Evolutionary conservation across 2,113 vertebrate genomes (phyloP), one percentile per base, ranked within the genome.

Genomic region (Sakesphorus luctuosus): DNA sequence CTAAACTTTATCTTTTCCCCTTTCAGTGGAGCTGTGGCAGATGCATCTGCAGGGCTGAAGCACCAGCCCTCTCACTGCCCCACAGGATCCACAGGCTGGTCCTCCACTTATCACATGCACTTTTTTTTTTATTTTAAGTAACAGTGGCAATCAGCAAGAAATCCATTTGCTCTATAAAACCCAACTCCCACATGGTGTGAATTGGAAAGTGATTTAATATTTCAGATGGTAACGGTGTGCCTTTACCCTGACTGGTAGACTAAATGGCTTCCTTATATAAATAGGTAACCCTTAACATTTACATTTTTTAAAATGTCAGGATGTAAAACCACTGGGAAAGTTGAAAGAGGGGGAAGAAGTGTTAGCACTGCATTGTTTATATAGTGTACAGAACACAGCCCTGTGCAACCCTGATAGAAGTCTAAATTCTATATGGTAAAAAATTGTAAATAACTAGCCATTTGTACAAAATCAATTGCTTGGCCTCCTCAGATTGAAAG

Each of bases 201-300:
- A 58, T 55, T 52, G 67, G 63, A 55, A 91, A 77, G 82, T 72
- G n/a, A 91, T 79, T 95, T 90, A 88, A 50, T 95, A 88, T 96
- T 94, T 91, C 10, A 16, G 52, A 59, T 90, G 50, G 63, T 77
- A 93, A 85, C 85, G 36, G 43, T 44, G 35, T 85, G 55, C 75
- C 68, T 82, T 66, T 79, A 82, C 50, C 59, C 68, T 67, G 82
- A 80, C 69, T 74, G 50, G 59, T 44, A 40, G 66, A 65, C 58
- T 78, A 76, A 94, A 74, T 86, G 38, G 81, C 29, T 67, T 88
- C 65, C 4, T 3, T 90, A 52, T 87, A 88, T 59, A 91, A 91
- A 80, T 52, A 80, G 71, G 84, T 82, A 84, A 59, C 78, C 69
- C 19, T 83, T 90, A 93, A 81, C 36, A 50, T 76, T 93, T 87